These are phyloP conservation scores for Otus scops DNA, from an alignment of 2,797 vertebrate species.

Conservation along the genomic window DNA sequence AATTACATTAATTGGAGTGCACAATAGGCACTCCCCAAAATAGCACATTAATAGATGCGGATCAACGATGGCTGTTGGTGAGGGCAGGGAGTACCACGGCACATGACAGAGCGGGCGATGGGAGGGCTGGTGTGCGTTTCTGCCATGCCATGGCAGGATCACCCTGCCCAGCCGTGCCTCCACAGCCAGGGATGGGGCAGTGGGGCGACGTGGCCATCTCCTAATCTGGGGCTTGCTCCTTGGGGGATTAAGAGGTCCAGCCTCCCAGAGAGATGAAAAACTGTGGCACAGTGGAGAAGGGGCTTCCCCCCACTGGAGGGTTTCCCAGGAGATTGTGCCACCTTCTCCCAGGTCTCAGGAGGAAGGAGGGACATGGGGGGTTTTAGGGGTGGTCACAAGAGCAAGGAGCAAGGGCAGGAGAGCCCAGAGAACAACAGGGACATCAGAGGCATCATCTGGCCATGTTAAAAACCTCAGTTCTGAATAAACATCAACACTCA, in stretches of 20 bases:
- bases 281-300: rapidly evolving
- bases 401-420: not conserved
- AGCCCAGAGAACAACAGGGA: not conserved
- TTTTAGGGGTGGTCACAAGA: rapidly evolving
- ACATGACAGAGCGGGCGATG: rapidly evolving
- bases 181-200: not conserved
- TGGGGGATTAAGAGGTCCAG: rapidly evolving
- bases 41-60: not conserved
- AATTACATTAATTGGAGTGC: not conserved
- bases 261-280: not conserved
- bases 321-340: rapidly evolving
- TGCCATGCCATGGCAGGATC: rapidly evolving
- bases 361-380: not conserved
- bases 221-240: not conserved
- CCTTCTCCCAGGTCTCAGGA: not conserved
- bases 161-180: not conserved
- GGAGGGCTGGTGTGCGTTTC: rapidly evolving
- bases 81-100: not conserved
- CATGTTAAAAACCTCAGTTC: rapidly evolving
- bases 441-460: not conserved
- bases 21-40: not conserved
- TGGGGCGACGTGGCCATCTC: rapidly evolving
- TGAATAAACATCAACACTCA: not conserved
- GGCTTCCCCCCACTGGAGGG: not conserved
- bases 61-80: not conserved